Conservation (phyloP, 2,888 invertebrate species). For the Neocrepidodera transversa region DNA sequence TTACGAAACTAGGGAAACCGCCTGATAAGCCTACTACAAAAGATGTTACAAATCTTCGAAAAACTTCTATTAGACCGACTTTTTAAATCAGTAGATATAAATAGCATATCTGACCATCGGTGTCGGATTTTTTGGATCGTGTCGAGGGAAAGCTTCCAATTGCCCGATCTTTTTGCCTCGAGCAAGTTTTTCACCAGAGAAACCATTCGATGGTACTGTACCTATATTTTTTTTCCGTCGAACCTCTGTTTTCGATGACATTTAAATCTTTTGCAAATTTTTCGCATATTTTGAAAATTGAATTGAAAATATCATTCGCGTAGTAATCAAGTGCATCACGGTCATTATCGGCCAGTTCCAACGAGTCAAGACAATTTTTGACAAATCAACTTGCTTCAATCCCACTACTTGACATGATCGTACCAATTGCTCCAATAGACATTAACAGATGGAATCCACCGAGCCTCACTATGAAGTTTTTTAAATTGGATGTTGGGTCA, state of each 20-base stretch:
- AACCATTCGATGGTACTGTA: constrained; percentile 47
- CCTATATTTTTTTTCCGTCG: constrained; percentile 33
- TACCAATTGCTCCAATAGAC: neutral
- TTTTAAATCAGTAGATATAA: no score
- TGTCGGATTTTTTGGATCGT: constrained; percentile 42
- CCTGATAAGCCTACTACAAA: no score
- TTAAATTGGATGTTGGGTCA: neutral
- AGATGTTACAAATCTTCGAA: no score
- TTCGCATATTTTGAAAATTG: constrained; percentile 20
- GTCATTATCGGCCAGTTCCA: neutral
- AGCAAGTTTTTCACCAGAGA: constrained; percentile 46
- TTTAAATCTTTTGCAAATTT: constrained; percentile 51
- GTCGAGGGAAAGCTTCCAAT: constrained; percentile 42
- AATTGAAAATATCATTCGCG: constrained; percentile 13
- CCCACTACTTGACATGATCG: neutral
- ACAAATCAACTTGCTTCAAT: neutral
- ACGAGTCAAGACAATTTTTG: constrained; percentile 11
- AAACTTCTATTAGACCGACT: no score
- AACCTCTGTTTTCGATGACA: neutral
- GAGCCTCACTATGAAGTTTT: neutral
- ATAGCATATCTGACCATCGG: no score
- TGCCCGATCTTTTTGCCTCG: constrained; percentile 47
- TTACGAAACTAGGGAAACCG: no score
- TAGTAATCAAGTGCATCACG: neutral
- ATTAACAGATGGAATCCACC: neutral